Percentiles rank a stretch among this genome's conserved stretches.
Evolutionary conservation across 2,888 invertebrate genomes (phyloP).

Genomic region (Epirrita christyi): DNA sequence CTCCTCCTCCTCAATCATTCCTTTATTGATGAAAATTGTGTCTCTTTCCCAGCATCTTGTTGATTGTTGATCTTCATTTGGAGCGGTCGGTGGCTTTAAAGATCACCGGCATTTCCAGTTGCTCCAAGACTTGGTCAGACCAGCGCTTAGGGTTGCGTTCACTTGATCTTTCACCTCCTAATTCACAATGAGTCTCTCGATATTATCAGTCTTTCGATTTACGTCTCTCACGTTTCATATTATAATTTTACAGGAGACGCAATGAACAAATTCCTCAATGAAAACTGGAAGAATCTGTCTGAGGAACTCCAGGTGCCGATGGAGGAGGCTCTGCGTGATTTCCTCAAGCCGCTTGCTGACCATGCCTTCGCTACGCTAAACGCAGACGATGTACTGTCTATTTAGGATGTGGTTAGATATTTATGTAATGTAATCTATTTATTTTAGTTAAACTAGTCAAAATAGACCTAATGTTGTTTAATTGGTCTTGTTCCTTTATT

Average conservation of each 20-base stretch:
- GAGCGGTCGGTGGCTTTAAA: too few relatives aligned
- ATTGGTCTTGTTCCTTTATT: background rate
- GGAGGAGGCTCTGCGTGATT: slow-evolving; percentile 81
- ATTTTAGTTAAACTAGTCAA: slow-evolving; percentile 1
- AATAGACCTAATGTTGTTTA: background rate
- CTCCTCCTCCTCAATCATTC: too few relatives aligned
- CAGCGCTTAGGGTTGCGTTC: too few relatives aligned
- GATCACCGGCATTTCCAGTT: too few relatives aligned
- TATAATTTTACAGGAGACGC: slow-evolving; percentile 80
- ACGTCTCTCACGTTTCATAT: background rate
- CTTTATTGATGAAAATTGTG: too few relatives aligned
- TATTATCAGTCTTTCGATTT: too few relatives aligned
- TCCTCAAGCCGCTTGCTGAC: slow-evolving; percentile 73
- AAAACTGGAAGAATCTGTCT: slow-evolving; percentile 90
- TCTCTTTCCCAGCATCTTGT: too few relatives aligned
- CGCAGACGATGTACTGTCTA: slow-evolving; percentile 69
- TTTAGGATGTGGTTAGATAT: slow-evolving; percentile 3
- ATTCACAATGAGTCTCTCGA: too few relatives aligned
- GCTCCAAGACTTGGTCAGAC: too few relatives aligned
- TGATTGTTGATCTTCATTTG: too few relatives aligned
- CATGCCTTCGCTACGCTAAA: slow-evolving; percentile 69
- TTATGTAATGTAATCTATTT: background rate
- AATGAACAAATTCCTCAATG: slow-evolving; percentile 91
- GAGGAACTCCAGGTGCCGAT: slow-evolving; percentile 89
- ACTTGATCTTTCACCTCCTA: too few relatives aligned